phyloP scores from a whole-genome alignment of 2,888 invertebrate species.

The Clostera curtula region DNA sequence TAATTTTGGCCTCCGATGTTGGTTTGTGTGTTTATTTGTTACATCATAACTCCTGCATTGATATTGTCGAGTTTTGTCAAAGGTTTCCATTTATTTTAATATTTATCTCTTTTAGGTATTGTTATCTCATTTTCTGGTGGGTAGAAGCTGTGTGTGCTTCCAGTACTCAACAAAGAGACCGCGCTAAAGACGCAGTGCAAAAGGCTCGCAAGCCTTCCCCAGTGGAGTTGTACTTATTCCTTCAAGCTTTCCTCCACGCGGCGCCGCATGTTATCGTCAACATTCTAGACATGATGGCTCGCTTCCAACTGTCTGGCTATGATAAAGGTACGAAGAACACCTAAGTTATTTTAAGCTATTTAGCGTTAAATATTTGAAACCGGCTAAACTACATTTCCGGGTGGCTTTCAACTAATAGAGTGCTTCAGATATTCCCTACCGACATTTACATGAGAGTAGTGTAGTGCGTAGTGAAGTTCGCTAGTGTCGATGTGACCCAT shows the following conservation, averaged over 20 bases:
- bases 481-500: too few relatives aligned
- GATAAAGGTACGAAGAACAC: constrained; percentile 75
- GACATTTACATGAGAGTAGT: too few relatives aligned
- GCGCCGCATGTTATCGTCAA: constrained; percentile 80
- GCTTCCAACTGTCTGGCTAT: constrained; percentile 70
- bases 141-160: constrained; percentile 79
- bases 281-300: constrained; percentile 74
- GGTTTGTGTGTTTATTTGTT: too few relatives aligned
- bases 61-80: background rate
- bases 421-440: too few relatives aligned
- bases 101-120: constrained; percentile 67
- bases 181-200: constrained; percentile 75
- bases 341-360: background rate
- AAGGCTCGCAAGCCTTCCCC: constrained; percentile 78
- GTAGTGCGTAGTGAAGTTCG: too few relatives aligned
- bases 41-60: too few relatives aligned
- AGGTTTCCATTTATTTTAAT: constrained; percentile 2
- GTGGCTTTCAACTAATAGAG: too few relatives aligned
- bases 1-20: too few relatives aligned
- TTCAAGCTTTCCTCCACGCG: constrained; percentile 86
- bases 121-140: constrained; percentile 84
- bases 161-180: constrained; percentile 67
- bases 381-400: too few relatives aligned
- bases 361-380: too few relatives aligned
- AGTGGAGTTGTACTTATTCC: constrained; percentile 84